phyloP scores from a whole-genome alignment of 2,888 invertebrate species.

The Reticulitermes lucifugus region DNA sequence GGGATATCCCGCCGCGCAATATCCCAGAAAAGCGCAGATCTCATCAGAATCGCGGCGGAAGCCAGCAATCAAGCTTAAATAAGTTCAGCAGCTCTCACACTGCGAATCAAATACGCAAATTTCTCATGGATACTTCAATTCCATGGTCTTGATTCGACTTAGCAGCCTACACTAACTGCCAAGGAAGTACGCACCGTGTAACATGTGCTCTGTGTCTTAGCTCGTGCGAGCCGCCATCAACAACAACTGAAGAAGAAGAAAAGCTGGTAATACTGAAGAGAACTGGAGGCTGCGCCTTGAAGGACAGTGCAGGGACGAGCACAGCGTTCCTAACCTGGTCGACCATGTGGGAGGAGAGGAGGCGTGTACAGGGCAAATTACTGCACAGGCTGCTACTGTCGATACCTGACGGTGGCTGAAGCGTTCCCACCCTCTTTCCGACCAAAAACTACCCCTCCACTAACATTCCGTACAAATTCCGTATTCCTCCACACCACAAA shows the following conservation, averaged over 20 bases:
- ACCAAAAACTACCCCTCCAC: background rate
- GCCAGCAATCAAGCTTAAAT: no score
- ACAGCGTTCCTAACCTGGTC: no score
- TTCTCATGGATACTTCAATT: no score
- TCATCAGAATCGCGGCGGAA: no score
- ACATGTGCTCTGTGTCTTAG: background rate
- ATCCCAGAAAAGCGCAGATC: no score
- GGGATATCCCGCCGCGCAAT: no score
- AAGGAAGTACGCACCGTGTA: background rate
- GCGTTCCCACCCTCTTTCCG: background rate
- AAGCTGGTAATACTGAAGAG: background rate
- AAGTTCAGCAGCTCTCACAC: no score
- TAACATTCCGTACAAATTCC: no score
- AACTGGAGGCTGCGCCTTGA: constrained; percentile 4
- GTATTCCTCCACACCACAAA: no score
- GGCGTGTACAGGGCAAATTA: constrained; percentile 24
- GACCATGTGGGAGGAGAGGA: background rate
- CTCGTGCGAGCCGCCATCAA: background rate
- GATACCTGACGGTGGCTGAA: background rate
- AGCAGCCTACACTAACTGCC: no score
- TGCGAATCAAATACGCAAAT: no score
- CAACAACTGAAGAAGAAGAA: constrained; percentile 16
- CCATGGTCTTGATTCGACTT: no score
- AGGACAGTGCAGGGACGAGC: background rate
- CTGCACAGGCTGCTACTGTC: constrained; percentile 4